Evolutionary conservation across 2,113 vertebrate genomes (phyloP), one percentile per base, ranked within the genome.

Genomic region (Sinosuthora webbiana): DNA sequence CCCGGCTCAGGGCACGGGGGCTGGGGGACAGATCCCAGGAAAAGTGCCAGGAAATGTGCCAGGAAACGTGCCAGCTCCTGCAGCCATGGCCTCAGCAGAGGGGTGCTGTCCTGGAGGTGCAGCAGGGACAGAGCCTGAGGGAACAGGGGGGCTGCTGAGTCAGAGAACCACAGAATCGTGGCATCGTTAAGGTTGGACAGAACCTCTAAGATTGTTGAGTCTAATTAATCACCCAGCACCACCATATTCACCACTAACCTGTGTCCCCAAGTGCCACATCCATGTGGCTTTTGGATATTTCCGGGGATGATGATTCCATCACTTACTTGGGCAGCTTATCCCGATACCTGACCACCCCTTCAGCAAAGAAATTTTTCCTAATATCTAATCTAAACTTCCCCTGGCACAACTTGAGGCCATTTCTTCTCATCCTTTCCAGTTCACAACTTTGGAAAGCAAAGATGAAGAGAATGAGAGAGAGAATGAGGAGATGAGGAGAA

Each of bases 71-170:
- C 33, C 88, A 82, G 63, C 47, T 39, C 14, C 67, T 71, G 89
- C 70, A 79, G 82, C 65, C 42, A 1, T 1, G 4, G 31, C 9
- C 65, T 30, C 2, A 0, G 1, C 15, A n/a, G 50, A 68, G 44
- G 6, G 0, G 24, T 2, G 19, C 2, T 1, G 63, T 15, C 45
- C 63, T 30, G 4, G 0, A 9, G n/a, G 49, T 9, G 70, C 67
- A 45, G 82, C 14, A 19, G 57, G 5, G 10, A 8, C 23, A 9
- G 10, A 9, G 35, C 73, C 65, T 41, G 17, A 4, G 83, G 74
- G 74, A 69, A 6, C 15, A 7, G 60, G 45, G 42, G 62, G 20
- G 37, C 65, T 74, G 18, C 56, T 8, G 79, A 41, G 30, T 8
- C 70, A 60, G 11, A 21, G 63, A 63, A 4, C 4, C 63, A 56